These are phyloP conservation scores for Drosophila nigrodunni DNA, from an alignment of 1,140 invertebrate species.

Conservation along the genomic window DNA sequence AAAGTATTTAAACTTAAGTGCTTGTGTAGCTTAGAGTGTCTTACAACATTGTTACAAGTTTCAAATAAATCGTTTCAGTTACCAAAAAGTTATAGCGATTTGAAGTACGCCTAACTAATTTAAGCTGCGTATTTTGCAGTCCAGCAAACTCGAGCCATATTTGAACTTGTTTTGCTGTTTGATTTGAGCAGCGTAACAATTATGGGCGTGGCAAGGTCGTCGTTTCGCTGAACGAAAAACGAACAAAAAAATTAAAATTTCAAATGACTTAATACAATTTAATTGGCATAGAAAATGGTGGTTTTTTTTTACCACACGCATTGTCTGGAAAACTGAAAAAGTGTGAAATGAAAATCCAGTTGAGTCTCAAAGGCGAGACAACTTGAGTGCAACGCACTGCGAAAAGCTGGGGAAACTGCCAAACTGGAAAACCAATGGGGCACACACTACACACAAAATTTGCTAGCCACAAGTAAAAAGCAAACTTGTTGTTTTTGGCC, in stretches of 20 bases:
- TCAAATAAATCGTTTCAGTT: no score
- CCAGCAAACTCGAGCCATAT: not conserved
- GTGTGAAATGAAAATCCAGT: slow-evolving; percentile 25
- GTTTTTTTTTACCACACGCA: slow-evolving; percentile 32
- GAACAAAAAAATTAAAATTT: slow-evolving; percentile 54
- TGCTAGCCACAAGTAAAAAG: not conserved
- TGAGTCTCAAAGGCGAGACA: not conserved
- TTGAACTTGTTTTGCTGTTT: not conserved
- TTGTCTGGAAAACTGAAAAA: not conserved
- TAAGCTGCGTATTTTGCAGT: no score
- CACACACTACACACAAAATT: slow-evolving; percentile 3
- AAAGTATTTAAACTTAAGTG: no score
- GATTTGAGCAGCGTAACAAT: slow-evolving; percentile 48
- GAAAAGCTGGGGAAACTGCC: slow-evolving; percentile 9
- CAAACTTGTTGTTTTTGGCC: not conserved
- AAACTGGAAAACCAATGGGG: slow-evolving; percentile 2
- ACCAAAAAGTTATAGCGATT: no score
- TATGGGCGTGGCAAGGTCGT: slow-evolving; percentile 73
- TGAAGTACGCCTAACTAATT: no score
- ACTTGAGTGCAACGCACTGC: slow-evolving; percentile 57
- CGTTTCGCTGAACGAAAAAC: slow-evolving; percentile 40
- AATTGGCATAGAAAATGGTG: slow-evolving; percentile 46
- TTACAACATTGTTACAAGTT: no score
- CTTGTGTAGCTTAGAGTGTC: no score
- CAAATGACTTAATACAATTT: slow-evolving; percentile 72